Evolutionary conservation across 2,113 vertebrate genomes (phyloP), one percentile per base, ranked within the genome.

Genomic region (Rutilus rutilus): DNA sequence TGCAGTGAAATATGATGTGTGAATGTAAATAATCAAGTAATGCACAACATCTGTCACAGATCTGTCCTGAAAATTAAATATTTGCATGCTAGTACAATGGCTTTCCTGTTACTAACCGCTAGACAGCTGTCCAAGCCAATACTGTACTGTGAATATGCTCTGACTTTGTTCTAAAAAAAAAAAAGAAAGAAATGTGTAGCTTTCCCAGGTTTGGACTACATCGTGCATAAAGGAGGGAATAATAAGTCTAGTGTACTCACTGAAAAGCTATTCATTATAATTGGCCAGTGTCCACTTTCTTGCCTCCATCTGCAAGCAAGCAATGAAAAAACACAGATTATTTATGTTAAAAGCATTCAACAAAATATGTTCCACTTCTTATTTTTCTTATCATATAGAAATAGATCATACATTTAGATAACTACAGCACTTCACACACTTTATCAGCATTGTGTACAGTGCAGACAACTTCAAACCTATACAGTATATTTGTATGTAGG

Each of bases 171-270:
- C 25, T 82, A 52, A 47, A 52, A 42, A 39, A 39, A 42, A 42
- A 30, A 27, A 27, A 30, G 5, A 36, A 36, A 6, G 6, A 67
- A 82, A 7, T 23, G 27, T 45, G 59, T 42, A 64, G 62, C 64
- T 33, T 8, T 36, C 45, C 80, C 80, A 69, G 45, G 64, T 82
- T 82, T 67, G 78, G 39, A 65, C 39, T 64, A 64, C 59, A 80
- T 65, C 60, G 25, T 65, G 62, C 62, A 52, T 52, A 33, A 67
- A 33, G 25, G 27, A 77, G 27, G 17, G 79, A 82, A 65, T 67
- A 69, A 82, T 52, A 82, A 82, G 79, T 52, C 39, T 25, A 47
- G 33, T 81, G 69, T 84, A 88, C 81, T 83, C 14, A 88, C 87
- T 47, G 74, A 62, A 78, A 69, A 57, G 33, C 79, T 80, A 23